Conservation (phyloP, 2,888 invertebrate genomes). For the Apomyelois bistriatella region DNA sequence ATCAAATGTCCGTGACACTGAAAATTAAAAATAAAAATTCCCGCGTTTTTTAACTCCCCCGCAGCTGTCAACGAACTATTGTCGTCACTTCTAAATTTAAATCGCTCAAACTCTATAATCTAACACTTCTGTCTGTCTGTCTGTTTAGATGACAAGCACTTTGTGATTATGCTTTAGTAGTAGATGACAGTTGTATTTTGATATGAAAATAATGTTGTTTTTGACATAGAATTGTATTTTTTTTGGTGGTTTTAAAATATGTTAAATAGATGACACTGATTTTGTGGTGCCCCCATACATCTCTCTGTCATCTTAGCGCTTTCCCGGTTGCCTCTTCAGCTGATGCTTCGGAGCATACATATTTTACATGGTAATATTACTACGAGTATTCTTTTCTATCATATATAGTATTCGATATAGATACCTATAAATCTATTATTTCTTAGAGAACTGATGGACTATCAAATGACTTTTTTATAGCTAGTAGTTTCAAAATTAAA, state of each 20-base stretch:
- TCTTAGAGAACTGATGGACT: too few relatives aligned
- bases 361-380: too few relatives aligned
- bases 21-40: slow-evolving; percentile 9
- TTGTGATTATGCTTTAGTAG: slow-evolving; percentile 6
- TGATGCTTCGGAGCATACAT: too few relatives aligned
- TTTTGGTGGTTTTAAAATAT: neutral
- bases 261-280: neutral
- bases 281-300: too few relatives aligned
- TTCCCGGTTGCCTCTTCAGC: too few relatives aligned
- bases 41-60: slow-evolving; percentile 6
- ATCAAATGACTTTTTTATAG: too few relatives aligned
- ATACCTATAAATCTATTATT: too few relatives aligned
- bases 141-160: slow-evolving; percentile 6
- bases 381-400: too few relatives aligned
- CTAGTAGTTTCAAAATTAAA: too few relatives aligned
- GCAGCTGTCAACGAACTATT: slow-evolving; percentile 4
- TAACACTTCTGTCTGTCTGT: slow-evolving; percentile 6
- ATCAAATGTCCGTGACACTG: slow-evolving; percentile 7
- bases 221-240: neutral
- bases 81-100: neutral
- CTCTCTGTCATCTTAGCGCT: too few relatives aligned
- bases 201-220: neutral
- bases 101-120: neutral
- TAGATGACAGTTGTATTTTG: neutral
- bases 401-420: too few relatives aligned